A percentile compares a stretch with the other conserved stretches of the same genome.
These are phyloP conservation scores for Microcebus jonahi DNA, from an alignment of 2,113 vertebrate species.

Conservation along the genomic window DNA sequence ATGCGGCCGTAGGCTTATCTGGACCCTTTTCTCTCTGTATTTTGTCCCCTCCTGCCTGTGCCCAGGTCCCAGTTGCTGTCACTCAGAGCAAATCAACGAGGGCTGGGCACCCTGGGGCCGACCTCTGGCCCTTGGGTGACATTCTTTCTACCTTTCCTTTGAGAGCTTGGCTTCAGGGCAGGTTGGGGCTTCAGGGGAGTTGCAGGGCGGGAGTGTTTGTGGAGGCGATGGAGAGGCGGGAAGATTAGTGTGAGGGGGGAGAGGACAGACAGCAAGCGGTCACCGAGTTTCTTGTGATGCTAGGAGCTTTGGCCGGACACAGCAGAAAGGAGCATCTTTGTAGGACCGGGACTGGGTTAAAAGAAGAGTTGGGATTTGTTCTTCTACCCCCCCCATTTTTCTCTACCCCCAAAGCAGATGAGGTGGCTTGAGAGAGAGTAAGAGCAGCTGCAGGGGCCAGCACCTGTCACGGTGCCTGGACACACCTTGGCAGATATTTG, in stretches of 20 bases:
- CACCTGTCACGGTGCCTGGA: background rate
- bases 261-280: background rate
- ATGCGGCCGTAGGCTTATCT: background rate
- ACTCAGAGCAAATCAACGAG: background rate
- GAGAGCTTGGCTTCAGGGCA: background rate
- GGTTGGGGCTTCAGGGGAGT: background rate
- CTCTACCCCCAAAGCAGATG: background rate
- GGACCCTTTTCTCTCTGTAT: background rate
- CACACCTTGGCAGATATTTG: background rate
- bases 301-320: background rate
- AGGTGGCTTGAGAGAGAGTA: background rate
- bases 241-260: background rate
- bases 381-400: background rate
- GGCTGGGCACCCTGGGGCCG: background rate
- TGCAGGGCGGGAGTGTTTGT: slow-evolving; percentile 63
- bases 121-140: background rate
- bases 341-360: background rate
- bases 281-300: background rate
- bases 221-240: slow-evolving; percentile 54
- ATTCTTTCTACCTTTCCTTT: background rate
- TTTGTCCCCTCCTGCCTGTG: background rate
- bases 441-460: background rate
- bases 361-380: background rate
- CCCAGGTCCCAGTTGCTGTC: background rate
- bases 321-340: background rate